A percentile compares a stretch with the other conserved stretches of the same genome.
Evolutionary conservation across 2,797 vertebrate genomes (phyloP).

Genomic region (Sciaenops ocellatus): DNA sequence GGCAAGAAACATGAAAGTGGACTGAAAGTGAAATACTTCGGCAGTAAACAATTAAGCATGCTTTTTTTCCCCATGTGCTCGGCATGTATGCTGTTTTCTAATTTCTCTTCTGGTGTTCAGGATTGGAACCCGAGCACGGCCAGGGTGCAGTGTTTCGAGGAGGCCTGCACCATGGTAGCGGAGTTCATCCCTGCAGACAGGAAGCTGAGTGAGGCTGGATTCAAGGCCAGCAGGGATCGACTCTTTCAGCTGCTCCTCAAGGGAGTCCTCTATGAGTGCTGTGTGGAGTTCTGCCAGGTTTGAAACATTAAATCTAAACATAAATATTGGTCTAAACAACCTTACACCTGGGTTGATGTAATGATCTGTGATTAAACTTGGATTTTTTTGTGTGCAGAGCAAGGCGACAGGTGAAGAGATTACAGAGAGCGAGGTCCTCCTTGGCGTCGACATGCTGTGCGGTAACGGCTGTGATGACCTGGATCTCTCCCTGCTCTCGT

Average conservation of each 20-base stretch:
- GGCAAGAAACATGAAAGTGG: constrained; percentile 43
- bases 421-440: constrained; percentile 96
- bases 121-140: constrained; percentile 99
- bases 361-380: not conserved
- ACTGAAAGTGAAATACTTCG: not conserved
- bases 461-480: constrained; percentile 98
- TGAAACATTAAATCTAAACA: constrained; percentile 2
- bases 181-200: constrained; percentile 98
- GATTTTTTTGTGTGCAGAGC: constrained; percentile 82
- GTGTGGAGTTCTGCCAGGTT: constrained; percentile 97
- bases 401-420: constrained; percentile 98
- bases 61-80: not conserved
- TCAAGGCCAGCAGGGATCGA: constrained; percentile 95
- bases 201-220: constrained; percentile 97
- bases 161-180: constrained; percentile 96
- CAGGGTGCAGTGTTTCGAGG: constrained; percentile 97
- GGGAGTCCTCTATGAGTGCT: constrained; percentile 97
- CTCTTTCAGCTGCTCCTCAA: constrained; percentile 98
- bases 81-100: not conserved
- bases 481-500: constrained; percentile 96
- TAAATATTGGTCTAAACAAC: not conserved
- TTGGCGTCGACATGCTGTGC: constrained; percentile 96
- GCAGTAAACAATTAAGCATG: not conserved
- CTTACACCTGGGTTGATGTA: not conserved
- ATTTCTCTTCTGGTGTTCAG: constrained; percentile 51